Conservation (phyloP, 1,140 invertebrate species). For the Aphaenogaster ashmeadi region DNA sequence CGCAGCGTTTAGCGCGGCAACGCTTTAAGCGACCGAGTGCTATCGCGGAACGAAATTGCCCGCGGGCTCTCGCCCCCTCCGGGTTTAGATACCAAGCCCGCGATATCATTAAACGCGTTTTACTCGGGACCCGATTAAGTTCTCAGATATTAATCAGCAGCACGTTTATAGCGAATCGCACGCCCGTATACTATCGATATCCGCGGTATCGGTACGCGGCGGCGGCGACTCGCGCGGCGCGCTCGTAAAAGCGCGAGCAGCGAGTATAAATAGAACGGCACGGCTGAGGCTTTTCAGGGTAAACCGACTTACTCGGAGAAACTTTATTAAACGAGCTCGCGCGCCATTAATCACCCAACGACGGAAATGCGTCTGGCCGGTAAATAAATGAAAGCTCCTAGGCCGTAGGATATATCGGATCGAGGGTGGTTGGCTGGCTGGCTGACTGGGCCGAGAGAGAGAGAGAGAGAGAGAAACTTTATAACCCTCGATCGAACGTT, state of each 20-base stretch:
- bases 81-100: not conserved
- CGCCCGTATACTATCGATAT: slow-evolving; percentile 30
- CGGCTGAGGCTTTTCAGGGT: slow-evolving; percentile 40
- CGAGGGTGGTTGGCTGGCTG: slow-evolving; percentile 25
- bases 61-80: not conserved
- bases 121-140: not conserved
- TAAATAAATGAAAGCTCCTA: slow-evolving; percentile 56
- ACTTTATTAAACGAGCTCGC: slow-evolving; percentile 49
- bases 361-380: slow-evolving; percentile 55
- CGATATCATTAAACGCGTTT: not conserved
- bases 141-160: slow-evolving; percentile 31
- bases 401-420: slow-evolving; percentile 32
- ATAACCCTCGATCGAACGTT: slow-evolving; percentile 52
- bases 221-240: not conserved
- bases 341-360: slow-evolving; percentile 57
- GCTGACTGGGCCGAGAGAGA: not conserved
- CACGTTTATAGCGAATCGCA: not conserved
- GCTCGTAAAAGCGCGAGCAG: slow-evolving; percentile 34
- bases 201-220: slow-evolving; percentile 12
- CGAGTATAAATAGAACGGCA: slow-evolving; percentile 54
- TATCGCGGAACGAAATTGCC: not conserved
- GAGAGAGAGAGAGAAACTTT: slow-evolving; percentile 18
- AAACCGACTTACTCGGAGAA: slow-evolving; percentile 48
- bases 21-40: not conserved
- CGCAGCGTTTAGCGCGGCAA: not conserved